A percentile compares a stretch with the other conserved stretches of the same genome.
Conservation (phyloP, 1,140 invertebrate species). For the Batillaria attramentaria region DNA sequence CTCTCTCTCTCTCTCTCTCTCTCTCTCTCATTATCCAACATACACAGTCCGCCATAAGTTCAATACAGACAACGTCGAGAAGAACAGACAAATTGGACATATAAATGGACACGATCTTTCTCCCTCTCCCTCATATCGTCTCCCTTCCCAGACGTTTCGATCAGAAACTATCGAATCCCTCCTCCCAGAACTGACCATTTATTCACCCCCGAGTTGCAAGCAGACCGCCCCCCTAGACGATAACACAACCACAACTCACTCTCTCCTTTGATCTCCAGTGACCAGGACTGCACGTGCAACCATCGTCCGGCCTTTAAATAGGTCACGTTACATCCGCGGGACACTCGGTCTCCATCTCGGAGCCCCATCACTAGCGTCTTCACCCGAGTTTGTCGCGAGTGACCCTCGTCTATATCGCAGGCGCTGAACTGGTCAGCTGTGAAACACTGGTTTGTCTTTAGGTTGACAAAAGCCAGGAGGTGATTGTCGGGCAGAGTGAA, state of each 20-base stretch:
- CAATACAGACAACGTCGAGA: no score
- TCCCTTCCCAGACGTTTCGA: not conserved
- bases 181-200: not conserved
- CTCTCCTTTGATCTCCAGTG: not conserved
- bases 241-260: constrained; percentile 5
- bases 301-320: not conserved
- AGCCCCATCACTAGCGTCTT: constrained; percentile 25
- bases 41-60: not conserved
- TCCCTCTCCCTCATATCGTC: not conserved
- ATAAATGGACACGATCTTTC: no score
- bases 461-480: constrained; percentile 18
- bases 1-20: not conserved
- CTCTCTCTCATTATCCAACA: not conserved
- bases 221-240: not conserved
- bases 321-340: constrained; percentile 21
- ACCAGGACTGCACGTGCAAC: not conserved
- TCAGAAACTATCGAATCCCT: not conserved
- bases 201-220: not conserved
- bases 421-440: constrained; percentile 14
- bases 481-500: not conserved
- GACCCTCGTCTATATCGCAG: not conserved
- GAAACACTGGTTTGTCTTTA: constrained; percentile 9
- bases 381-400: not conserved
- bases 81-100: no score
- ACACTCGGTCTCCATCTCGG: not conserved